phyloP scores from a whole-genome alignment of 2,113 vertebrate genomes.

The Pelmatolapia mariae region DNA sequence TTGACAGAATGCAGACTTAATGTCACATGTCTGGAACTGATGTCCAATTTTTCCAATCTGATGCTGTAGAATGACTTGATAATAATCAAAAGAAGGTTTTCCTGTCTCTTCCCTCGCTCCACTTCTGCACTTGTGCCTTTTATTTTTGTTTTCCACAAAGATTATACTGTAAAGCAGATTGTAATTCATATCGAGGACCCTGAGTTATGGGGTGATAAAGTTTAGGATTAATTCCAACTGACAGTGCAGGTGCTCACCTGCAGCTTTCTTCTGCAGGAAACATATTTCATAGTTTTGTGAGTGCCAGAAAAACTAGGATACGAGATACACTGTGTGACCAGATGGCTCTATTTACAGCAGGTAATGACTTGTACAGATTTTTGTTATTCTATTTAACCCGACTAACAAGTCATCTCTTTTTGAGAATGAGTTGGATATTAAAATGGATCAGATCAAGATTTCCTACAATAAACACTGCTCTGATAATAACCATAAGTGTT shows the following conservation, averaged over 20 bases:
- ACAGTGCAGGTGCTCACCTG: slow-evolving; percentile 11
- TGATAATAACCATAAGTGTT: background rate
- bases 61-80: background rate
- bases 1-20: background rate
- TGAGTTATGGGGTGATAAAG: background rate
- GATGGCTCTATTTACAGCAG: background rate
- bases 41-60: background rate
- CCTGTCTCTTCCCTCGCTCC: background rate
- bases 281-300: background rate
- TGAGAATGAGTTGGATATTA: background rate
- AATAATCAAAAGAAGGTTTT: background rate
- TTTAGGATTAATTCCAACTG: slow-evolving; percentile 1
- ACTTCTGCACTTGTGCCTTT: background rate
- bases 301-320: background rate
- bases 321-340: background rate
- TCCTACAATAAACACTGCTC: background rate
- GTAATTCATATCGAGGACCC: background rate
- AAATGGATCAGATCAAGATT: background rate
- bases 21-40: background rate
- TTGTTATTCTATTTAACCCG: background rate
- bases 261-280: background rate
- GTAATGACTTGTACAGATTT: background rate
- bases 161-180: background rate
- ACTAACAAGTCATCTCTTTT: background rate
- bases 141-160: background rate